phyloP scores from a whole-genome alignment of 2,888 invertebrate genomes.

The Baccha elongata region DNA sequence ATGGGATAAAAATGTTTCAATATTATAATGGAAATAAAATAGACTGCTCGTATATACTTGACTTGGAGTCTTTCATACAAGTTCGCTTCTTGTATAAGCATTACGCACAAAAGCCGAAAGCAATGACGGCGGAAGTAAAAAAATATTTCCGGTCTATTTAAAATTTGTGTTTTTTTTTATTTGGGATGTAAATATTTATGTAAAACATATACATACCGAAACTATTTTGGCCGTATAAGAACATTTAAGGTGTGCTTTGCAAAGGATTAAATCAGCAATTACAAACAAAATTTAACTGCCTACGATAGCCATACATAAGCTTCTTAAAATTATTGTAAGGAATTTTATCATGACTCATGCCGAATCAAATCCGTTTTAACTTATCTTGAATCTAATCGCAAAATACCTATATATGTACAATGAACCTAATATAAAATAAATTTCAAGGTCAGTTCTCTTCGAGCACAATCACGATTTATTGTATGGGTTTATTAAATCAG shows the following conservation, averaged over 20 bases:
- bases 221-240: too few species aligned
- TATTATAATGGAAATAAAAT: constrained; percentile 1
- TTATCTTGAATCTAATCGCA: not conserved
- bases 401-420: too few species aligned
- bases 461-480: constrained; percentile 4
- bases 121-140: constrained; percentile 9
- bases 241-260: too few species aligned
- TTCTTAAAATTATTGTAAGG: too few species aligned
- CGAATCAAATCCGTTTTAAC: not conserved
- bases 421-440: not conserved
- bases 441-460: constrained; percentile 11
- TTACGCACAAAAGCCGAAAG: constrained; percentile 16
- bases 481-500: not conserved
- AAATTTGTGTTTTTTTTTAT: too few species aligned
- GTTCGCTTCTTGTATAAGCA: constrained; percentile 18
- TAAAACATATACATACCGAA: too few species aligned
- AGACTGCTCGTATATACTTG: not conserved
- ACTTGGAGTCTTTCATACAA: constrained; percentile 13
- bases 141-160: constrained; percentile 11
- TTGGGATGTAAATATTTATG: too few species aligned
- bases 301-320: too few species aligned
- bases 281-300: too few species aligned
- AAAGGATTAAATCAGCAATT: too few species aligned
- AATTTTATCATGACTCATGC: not conserved
- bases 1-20: not conserved